Evolutionary conservation across 2,797 vertebrate genomes (phyloP).

Genomic region (Tenualosa thibaudeaui): DNA sequence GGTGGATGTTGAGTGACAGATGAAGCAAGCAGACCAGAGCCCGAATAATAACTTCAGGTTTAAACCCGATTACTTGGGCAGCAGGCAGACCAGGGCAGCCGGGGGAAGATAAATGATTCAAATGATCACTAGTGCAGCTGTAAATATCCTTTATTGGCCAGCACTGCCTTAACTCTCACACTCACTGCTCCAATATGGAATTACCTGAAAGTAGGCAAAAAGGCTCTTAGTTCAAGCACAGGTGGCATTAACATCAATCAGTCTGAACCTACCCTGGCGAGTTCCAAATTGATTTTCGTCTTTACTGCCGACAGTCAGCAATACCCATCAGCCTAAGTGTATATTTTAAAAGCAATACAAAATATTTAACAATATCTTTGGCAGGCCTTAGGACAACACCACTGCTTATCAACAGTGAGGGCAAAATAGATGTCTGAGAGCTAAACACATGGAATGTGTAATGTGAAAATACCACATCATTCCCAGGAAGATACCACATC

Average conservation of each 20-base stretch:
- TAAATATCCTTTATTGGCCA: not conserved
- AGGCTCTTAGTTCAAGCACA: not conserved
- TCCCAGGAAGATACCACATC: not conserved
- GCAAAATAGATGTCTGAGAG: not conserved
- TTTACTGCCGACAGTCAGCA: not conserved
- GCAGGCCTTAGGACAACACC: not conserved
- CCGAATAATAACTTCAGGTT: not conserved
- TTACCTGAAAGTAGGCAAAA: not conserved
- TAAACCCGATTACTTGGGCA: not conserved
- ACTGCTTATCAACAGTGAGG: not conserved
- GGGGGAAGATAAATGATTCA: not conserved
- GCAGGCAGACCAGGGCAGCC: not conserved
- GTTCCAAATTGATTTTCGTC: not conserved
- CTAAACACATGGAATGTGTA: not conserved
- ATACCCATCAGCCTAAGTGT: not conserved
- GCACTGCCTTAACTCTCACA: not conserved
- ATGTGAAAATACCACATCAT: not conserved
- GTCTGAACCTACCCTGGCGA: not conserved
- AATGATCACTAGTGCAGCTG: not conserved
- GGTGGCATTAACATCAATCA: constrained; percentile 12
- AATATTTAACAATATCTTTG: constrained; percentile 7
- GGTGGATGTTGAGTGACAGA: constrained; percentile 23
- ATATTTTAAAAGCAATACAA: not conserved
- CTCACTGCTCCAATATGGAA: constrained; percentile 1
- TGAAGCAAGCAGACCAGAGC: not conserved